Percentiles rank a stretch among this genome's conserved stretches.
Evolutionary conservation across 2,113 vertebrate species (phyloP).

Genomic region (Gnathonemus echidnorhynchus): DNA sequence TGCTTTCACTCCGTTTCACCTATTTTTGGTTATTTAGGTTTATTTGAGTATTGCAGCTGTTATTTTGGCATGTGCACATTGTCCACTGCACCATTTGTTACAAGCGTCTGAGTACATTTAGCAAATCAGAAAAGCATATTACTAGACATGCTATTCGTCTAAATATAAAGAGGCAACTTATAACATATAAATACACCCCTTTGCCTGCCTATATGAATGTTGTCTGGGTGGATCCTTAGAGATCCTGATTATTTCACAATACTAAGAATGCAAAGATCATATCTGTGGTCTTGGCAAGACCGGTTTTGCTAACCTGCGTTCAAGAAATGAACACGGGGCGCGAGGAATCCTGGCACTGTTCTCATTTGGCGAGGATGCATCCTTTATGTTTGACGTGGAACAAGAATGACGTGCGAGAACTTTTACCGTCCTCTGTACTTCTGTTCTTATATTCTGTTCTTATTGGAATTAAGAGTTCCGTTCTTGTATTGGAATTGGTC

Average conservation of each 20-base stretch:
- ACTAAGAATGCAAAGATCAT: background rate
- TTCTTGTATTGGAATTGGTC: background rate
- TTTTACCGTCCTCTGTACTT: background rate
- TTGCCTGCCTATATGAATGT: background rate
- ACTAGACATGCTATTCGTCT: background rate
- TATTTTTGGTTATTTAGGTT: background rate
- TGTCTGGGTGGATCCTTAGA: background rate
- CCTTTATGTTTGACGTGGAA: background rate
- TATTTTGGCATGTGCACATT: background rate
- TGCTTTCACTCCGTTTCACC: background rate
- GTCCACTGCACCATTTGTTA: background rate
- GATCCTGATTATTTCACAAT: background rate
- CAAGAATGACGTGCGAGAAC: background rate
- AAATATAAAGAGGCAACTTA: background rate
- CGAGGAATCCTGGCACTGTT: background rate
- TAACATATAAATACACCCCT: background rate
- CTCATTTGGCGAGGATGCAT: background rate
- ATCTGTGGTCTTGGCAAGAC: background rate
- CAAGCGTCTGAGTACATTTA: background rate
- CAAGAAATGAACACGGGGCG: background rate
- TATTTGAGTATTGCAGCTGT: background rate
- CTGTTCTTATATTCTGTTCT: background rate
- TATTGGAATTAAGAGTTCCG: too few species aligned
- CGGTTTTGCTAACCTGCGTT: background rate
- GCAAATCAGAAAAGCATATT: background rate